These are phyloP conservation scores for Atopsyche davidsoni DNA, from an alignment of 1,140 invertebrate genomes.

Conservation along the genomic window DNA sequence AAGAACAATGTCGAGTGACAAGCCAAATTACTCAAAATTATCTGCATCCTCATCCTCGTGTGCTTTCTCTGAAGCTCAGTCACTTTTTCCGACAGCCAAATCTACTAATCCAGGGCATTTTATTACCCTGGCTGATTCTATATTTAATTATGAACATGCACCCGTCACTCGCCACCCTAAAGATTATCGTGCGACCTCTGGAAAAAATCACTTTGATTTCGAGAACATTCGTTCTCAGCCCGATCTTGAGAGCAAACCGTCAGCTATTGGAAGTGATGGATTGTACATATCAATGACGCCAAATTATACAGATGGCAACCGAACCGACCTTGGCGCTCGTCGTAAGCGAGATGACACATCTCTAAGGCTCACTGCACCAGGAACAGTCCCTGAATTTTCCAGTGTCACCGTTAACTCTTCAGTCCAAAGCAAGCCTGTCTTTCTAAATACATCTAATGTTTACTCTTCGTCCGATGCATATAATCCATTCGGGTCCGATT, in stretches of 20 bases:
- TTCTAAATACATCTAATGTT: conserved; percentile 20
- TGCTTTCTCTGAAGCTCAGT: conserved; percentile 16
- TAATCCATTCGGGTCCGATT: conserved; percentile 27
- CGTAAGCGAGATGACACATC: too few relatives aligned
- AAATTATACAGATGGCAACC: conserved; percentile 8
- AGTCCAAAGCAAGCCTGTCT: conserved; percentile 8
- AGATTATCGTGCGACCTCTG: conserved; percentile 8
- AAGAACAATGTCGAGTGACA: too few relatives aligned
- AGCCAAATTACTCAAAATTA: too few relatives aligned
- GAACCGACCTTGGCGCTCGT: too few relatives aligned
- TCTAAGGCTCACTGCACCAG: too few relatives aligned
- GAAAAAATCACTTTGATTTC: conserved; percentile 20
- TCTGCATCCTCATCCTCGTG: conserved; percentile 21
- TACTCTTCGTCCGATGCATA: conserved; percentile 28
- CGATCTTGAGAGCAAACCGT: conserved; percentile 13
- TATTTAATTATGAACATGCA: conserved; percentile 28
- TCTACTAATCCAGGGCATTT: conserved; percentile 5
- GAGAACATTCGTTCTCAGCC: conserved; percentile 8
- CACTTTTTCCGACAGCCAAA: conserved; percentile 20
- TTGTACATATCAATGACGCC: conserved; percentile 5
- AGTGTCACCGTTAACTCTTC: conserved; percentile 6
- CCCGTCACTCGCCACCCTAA: conserved; percentile 19
- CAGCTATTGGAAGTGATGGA: conserved; percentile 8
- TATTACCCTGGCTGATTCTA: conserved; percentile 19
- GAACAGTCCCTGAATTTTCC: conserved; percentile 19